These are phyloP conservation scores for Zosterops japonicus DNA, from an alignment of 2,113 vertebrate species.

Conservation along the genomic window DNA sequence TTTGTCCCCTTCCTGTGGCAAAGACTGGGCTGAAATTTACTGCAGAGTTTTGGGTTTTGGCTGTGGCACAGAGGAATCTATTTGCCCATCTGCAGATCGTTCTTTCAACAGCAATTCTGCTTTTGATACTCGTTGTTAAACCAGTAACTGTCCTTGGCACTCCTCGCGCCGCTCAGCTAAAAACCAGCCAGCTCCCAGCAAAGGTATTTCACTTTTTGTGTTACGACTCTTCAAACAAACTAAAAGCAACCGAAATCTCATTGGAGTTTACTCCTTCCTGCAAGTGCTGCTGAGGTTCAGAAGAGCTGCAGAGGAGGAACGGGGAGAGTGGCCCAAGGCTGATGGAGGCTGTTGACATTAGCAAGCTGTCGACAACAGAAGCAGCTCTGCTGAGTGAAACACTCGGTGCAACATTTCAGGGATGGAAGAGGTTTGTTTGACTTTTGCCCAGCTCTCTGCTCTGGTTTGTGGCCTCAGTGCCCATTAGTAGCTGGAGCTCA, in stretches of 20 bases:
- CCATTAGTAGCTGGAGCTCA: not conserved
- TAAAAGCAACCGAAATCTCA: not conserved
- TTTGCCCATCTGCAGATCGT: slow-evolving; percentile 54
- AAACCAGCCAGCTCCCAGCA: not conserved
- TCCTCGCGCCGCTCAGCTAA: not conserved
- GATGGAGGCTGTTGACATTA: slow-evolving; percentile 54
- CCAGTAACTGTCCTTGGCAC: not conserved
- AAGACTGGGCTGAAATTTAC: not conserved
- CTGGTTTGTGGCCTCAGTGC: not conserved
- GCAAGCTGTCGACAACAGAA: slow-evolving; percentile 66
- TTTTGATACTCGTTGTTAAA: not conserved
- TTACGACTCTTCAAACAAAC: slow-evolving; percentile 14
- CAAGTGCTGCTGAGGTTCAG: slow-evolving; percentile 22
- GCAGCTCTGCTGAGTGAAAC: not conserved
- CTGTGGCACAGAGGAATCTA: slow-evolving; percentile 16
- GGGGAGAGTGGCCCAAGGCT: slow-evolving; percentile 58
- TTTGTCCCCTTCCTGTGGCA: not conserved
- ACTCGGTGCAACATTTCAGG: not conserved
- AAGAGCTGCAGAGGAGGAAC: slow-evolving; percentile 8
- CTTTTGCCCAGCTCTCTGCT: slow-evolving; percentile 32
- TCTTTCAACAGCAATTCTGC: not conserved
- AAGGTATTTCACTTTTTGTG: not conserved
- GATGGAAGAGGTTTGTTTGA: slow-evolving; percentile 28
- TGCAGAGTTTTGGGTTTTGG: not conserved
- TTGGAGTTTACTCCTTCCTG: not conserved